Conservation (phyloP, 2,888 invertebrate species). For the Camptogramma bilineatum region DNA sequence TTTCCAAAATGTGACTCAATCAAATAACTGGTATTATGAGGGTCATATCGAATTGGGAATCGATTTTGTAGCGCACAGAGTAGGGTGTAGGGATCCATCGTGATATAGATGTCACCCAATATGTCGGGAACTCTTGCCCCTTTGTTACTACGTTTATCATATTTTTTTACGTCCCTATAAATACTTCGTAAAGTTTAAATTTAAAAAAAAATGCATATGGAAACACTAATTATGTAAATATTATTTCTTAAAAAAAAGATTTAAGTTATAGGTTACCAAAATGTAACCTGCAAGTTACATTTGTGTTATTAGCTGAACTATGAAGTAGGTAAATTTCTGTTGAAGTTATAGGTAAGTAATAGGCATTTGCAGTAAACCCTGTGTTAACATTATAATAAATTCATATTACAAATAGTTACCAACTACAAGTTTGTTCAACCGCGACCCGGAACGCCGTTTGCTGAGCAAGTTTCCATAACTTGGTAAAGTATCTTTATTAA, state of each 20-base stretch:
- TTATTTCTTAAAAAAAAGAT: not conserved
- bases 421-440: slow-evolving; percentile 79
- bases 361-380: slow-evolving; percentile 47
- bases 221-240: not conserved
- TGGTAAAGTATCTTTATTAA: slow-evolving; percentile 79
- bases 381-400: slow-evolving; percentile 69
- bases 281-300: not conserved
- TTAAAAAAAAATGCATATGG: not conserved
- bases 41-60: slow-evolving; percentile 82
- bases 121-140: slow-evolving; percentile 67
- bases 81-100: slow-evolving; percentile 82
- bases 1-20: slow-evolving; percentile 60
- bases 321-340: slow-evolving; percentile 9
- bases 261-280: not conserved
- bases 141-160: slow-evolving; percentile 39
- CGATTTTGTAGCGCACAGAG: slow-evolving; percentile 82
- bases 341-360: slow-evolving; percentile 27
- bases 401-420: slow-evolving; percentile 80
- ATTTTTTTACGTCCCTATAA: not conserved
- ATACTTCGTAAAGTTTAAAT: not conserved
- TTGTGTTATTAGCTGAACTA: not conserved
- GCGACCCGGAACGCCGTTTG: slow-evolving; percentile 73
- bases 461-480: slow-evolving; percentile 78
- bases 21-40: slow-evolving; percentile 70
- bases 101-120: slow-evolving; percentile 80